A percentile compares a stretch with the other conserved stretches of the same genome.
Evolutionary conservation across 2,797 vertebrate genomes (phyloP).

Genomic region (Choloepus didactylus): DNA sequence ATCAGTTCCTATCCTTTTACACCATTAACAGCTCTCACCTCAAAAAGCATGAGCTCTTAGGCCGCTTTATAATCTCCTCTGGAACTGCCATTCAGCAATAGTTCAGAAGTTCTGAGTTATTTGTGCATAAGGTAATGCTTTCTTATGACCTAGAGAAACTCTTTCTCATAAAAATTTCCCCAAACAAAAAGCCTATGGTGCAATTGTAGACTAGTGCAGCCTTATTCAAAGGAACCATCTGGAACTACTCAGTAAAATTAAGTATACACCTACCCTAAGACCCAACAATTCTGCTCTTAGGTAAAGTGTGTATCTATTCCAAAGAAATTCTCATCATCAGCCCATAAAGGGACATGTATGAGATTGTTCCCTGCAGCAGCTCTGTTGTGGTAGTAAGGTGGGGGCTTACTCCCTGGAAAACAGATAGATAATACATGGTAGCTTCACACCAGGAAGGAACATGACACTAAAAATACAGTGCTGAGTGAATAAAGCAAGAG

Average conservation of each 20-base stretch:
- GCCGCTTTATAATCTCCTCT: neutral
- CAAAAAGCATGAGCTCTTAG: neutral
- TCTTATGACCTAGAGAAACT: constrained; percentile 11
- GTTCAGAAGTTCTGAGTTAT: neutral
- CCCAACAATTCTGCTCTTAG: neutral
- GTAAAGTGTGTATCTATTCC: neutral
- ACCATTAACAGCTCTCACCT: neutral
- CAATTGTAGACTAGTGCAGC: neutral
- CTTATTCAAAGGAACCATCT: neutral
- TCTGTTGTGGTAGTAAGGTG: neutral
- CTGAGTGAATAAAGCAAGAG: neutral
- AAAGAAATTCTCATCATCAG: neutral
- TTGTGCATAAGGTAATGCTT: constrained; percentile 10
- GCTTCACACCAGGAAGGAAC: neutral
- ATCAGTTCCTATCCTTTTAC: neutral
- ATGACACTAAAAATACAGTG: neutral
- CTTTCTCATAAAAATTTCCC: neutral
- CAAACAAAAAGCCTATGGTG: neutral
- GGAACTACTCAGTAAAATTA: neutral
- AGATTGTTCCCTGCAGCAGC: neutral
- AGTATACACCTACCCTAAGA: neutral
- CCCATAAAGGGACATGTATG: neutral
- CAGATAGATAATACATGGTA: neutral
- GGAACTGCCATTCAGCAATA: neutral
- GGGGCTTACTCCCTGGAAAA: neutral